phyloP scores from a whole-genome alignment of 2,113 vertebrate genomes.

The Atrichornis clamosus region DNA sequence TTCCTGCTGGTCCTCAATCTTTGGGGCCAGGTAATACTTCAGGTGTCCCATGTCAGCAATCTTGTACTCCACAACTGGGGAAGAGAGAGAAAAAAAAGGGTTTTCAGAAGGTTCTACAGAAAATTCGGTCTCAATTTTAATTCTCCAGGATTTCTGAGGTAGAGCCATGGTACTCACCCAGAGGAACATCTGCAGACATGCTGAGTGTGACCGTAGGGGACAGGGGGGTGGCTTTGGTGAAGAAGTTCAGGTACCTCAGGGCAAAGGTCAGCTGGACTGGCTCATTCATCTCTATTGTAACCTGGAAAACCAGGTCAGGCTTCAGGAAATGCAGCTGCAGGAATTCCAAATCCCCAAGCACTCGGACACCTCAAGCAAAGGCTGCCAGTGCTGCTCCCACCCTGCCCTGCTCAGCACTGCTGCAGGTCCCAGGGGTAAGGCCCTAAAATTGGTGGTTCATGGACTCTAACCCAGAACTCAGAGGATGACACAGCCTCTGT shows the following conservation, averaged over 20 bases:
- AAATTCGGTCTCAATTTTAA: accelerated
- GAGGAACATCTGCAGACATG: constrained; percentile 97
- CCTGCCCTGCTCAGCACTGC: neutral
- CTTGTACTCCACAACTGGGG: constrained; percentile 96
- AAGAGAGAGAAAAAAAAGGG: neutral
- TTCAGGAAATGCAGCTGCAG: neutral
- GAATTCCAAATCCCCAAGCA: neutral
- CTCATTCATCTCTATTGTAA: constrained; percentile 97
- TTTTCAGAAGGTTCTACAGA: accelerated
- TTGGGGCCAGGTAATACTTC: constrained; percentile 97
- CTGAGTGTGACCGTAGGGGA: constrained; percentile 94
- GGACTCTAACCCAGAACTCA: accelerated
- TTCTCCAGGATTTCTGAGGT: accelerated
- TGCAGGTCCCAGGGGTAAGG: accelerated
- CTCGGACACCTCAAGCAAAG: no score
- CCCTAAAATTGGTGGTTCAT: accelerated
- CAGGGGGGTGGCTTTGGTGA: constrained; percentile 95
- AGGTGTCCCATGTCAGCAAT: constrained; percentile 98
- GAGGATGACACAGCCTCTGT: accelerated
- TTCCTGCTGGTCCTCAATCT: constrained; percentile 96
- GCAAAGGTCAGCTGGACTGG: constrained; percentile 95
- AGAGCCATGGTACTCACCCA: constrained; percentile 75
- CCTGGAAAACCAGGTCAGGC: constrained; percentile 64
- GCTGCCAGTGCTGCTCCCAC: neutral
- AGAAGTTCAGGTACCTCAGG: constrained; percentile 96